phyloP scores from a whole-genome alignment of 2,888 invertebrate genomes.

The Lochmaea crataegi region DNA sequence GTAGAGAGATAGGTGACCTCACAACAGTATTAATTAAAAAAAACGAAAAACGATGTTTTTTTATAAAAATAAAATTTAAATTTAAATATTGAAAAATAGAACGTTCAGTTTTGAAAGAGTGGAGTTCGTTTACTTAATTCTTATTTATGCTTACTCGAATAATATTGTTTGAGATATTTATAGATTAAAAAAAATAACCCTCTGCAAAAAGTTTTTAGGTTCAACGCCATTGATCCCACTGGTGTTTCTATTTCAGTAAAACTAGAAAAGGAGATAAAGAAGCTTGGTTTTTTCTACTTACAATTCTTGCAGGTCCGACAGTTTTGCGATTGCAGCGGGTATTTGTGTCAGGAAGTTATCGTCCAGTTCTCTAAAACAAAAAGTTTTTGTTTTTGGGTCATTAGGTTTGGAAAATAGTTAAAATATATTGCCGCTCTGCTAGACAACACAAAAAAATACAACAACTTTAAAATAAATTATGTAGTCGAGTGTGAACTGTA shows the following conservation, averaged over 20 bases:
- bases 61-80: no score
- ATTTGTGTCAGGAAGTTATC: constrained; percentile 80
- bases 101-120: no score
- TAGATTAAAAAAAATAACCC: neutral
- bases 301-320: constrained; percentile 85
- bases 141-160: no score
- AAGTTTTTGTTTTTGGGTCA: constrained; percentile 35
- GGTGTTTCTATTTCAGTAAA: constrained; percentile 24
- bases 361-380: constrained; percentile 76
- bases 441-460: neutral
- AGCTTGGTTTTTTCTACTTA: constrained; percentile 70
- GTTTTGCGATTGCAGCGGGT: constrained; percentile 79
- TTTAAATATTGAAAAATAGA: no score
- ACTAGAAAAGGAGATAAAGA: constrained; percentile 25
- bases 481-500: neutral
- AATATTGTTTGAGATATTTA: neutral
- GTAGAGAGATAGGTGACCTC: no score
- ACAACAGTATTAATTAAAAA: no score
- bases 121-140: no score
- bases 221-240: constrained; percentile 7
- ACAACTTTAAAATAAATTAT: neutral
- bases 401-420: constrained; percentile 24
- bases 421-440: constrained; percentile 13
- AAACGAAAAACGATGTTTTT: no score
- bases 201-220: neutral